These are phyloP conservation scores for Choreutis nemorana DNA, from an alignment of 2,888 invertebrate species.

Conservation along the genomic window DNA sequence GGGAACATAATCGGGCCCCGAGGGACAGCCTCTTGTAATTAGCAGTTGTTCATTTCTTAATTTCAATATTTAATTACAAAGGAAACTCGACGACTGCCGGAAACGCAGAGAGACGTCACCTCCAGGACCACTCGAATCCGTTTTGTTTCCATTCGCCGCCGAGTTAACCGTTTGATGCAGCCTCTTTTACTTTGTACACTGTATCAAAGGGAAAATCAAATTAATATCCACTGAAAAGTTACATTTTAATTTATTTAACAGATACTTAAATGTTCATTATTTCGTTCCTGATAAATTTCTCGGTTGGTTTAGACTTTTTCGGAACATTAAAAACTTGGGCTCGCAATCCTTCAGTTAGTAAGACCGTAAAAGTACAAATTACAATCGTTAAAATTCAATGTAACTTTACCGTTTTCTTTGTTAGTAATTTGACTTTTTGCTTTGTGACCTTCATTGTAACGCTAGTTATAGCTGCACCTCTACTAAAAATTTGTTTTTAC, in stretches of 20 bases:
- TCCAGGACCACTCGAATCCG: constrained; percentile 53
- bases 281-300: too few species aligned
- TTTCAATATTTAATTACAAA: constrained; percentile 70
- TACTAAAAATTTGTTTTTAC: too few species aligned
- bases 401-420: constrained; percentile 39
- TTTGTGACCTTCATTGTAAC: too few species aligned
- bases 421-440: too few species aligned
- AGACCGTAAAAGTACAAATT: too few species aligned
- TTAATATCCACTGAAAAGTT: constrained; percentile 1
- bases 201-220: constrained; percentile 42
- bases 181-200: constrained; percentile 46
- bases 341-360: too few species aligned
- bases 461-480: constrained; percentile 36
- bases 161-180: constrained; percentile 32
- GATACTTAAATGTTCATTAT: too few species aligned
- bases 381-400: too few species aligned
- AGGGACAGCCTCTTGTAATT: constrained; percentile 67
- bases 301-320: too few species aligned
- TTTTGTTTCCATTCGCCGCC: constrained; percentile 52
- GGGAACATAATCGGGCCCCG: constrained; percentile 59
- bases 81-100: constrained; percentile 62
- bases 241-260: too few species aligned
- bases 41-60: constrained; percentile 69
- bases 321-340: too few species aligned
- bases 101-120: constrained; percentile 59